Conservation (phyloP, 2,888 invertebrate species). For the Parochlus steinenii region DNA sequence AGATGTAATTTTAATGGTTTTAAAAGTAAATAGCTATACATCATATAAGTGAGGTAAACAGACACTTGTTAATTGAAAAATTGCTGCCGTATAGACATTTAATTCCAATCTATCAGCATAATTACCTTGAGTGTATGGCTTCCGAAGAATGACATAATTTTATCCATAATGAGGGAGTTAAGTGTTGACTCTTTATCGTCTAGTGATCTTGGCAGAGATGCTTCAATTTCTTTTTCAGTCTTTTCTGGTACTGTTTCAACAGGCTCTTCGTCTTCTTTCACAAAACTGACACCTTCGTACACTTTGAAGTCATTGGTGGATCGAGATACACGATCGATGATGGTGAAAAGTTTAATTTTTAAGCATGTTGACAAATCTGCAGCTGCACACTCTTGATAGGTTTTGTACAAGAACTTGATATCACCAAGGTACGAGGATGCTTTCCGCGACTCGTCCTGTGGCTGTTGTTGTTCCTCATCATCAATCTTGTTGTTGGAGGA, state of each 20-base stretch:
- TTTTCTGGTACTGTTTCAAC: slow-evolving; percentile 21
- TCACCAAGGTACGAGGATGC: slow-evolving; percentile 39
- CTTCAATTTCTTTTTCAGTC: slow-evolving; percentile 47
- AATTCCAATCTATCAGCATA: too few relatives aligned
- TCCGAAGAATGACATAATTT: slow-evolving; percentile 55
- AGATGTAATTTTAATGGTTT: too few relatives aligned
- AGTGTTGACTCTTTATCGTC: slow-evolving; percentile 55
- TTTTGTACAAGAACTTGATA: slow-evolving; percentile 54
- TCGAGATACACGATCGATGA: slow-evolving; percentile 55
- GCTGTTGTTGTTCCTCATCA: slow-evolving; percentile 5
- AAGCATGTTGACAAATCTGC: slow-evolving; percentile 54
- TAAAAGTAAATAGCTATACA: too few relatives aligned
- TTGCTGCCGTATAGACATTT: too few relatives aligned
- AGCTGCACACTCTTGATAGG: slow-evolving; percentile 65
- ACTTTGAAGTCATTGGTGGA: slow-evolving; percentile 43
- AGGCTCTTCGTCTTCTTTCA: slow-evolving; percentile 36
- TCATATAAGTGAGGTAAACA: too few relatives aligned
- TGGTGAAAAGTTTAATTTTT: slow-evolving; percentile 61
- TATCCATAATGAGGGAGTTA: slow-evolving; percentile 58
- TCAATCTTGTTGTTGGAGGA: slow-evolving; percentile 8
- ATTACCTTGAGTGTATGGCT: slow-evolving; percentile 64
- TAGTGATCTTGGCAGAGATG: slow-evolving; percentile 52
- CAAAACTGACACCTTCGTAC: slow-evolving; percentile 58
- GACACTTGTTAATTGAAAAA: too few relatives aligned
- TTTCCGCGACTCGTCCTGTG: too few relatives aligned